A percentile compares a stretch with the other conserved stretches of the same genome.
phyloP scores from a whole-genome alignment of 2,113 vertebrate genomes.

The Anoplopoma fimbria region DNA sequence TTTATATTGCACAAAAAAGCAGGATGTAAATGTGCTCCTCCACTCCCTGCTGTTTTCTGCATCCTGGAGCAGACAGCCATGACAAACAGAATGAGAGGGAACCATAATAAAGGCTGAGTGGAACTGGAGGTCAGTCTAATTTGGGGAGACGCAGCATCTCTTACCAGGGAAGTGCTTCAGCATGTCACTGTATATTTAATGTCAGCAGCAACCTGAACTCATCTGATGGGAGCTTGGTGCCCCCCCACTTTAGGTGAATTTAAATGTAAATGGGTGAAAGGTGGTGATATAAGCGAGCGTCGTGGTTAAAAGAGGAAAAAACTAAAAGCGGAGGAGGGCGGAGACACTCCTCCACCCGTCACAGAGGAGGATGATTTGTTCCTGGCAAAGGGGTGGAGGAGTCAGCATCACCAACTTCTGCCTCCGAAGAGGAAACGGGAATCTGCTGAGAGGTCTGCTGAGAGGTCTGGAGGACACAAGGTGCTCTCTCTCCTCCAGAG shows the following conservation, averaged over 20 bases:
- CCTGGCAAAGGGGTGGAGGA: constrained; percentile 41
- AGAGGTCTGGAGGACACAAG: not conserved
- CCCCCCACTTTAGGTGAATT: not conserved
- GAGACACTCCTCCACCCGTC: constrained; percentile 45
- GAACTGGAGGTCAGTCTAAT: not conserved
- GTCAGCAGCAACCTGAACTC: constrained; percentile 7
- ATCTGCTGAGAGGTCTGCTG: constrained; percentile 7
- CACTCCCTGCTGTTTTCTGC: not conserved
- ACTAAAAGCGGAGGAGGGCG: constrained; percentile 47
- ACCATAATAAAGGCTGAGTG: constrained; percentile 9
- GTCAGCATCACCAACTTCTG: constrained; percentile 56
- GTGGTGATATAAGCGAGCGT: constrained; percentile 27
- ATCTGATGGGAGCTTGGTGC: constrained; percentile 3
- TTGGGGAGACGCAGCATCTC: not conserved
- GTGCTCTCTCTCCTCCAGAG: constrained; percentile 11
- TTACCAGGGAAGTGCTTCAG: not conserved
- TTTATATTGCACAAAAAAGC: constrained; percentile 36
- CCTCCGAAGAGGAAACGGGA: not conserved
- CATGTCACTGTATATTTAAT: constrained; percentile 23
- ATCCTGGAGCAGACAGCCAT: constrained; percentile 5
- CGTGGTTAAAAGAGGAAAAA: constrained; percentile 4
- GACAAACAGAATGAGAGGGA: constrained; percentile 23
- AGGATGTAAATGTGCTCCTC: constrained; percentile 23
- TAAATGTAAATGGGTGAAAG: constrained; percentile 17
- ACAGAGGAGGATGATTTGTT: constrained; percentile 50